Evolutionary conservation across 2,888 invertebrate species (phyloP).

Genomic region (Lycocerus yunnanus): DNA sequence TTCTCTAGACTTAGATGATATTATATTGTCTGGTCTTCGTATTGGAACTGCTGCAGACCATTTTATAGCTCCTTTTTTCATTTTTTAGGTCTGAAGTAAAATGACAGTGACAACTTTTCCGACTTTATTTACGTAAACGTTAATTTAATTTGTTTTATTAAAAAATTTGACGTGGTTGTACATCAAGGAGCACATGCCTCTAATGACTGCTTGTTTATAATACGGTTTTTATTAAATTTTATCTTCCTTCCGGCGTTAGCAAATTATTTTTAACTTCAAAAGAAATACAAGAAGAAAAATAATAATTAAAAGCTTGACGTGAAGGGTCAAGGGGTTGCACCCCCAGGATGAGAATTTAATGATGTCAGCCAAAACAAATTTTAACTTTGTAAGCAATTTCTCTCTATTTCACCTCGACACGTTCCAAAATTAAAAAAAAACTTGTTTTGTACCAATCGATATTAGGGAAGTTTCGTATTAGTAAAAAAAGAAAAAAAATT

Average conservation of each 20-base stretch:
- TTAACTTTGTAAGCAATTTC: not conserved
- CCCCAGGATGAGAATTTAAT: not conserved
- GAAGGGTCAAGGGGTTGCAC: not conserved
- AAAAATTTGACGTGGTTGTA: no score
- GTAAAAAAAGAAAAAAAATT: not conserved
- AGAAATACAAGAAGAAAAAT: not conserved
- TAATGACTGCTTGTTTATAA: not conserved
- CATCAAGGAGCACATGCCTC: not conserved
- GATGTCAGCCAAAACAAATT: not conserved
- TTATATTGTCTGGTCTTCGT: conserved; percentile 59
- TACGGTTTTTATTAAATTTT: not conserved
- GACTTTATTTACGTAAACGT: not conserved
- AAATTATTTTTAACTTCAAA: not conserved
- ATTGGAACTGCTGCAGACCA: conserved; percentile 59
- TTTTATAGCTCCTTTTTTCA: conserved; percentile 43
- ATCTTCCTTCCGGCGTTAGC: not conserved
- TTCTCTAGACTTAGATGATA: conserved; percentile 58
- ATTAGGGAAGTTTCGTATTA: not conserved
- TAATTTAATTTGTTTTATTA: not conserved
- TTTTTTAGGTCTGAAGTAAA: not conserved
- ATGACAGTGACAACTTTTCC: not conserved
- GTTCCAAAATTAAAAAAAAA: no score
- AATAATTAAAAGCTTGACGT: not conserved
- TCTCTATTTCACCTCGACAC: no score
- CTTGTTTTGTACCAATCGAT: no score